These are phyloP conservation scores for Stegophylla sp. DNA, from an alignment of 2,888 invertebrate genomes.

Conservation along the genomic window DNA sequence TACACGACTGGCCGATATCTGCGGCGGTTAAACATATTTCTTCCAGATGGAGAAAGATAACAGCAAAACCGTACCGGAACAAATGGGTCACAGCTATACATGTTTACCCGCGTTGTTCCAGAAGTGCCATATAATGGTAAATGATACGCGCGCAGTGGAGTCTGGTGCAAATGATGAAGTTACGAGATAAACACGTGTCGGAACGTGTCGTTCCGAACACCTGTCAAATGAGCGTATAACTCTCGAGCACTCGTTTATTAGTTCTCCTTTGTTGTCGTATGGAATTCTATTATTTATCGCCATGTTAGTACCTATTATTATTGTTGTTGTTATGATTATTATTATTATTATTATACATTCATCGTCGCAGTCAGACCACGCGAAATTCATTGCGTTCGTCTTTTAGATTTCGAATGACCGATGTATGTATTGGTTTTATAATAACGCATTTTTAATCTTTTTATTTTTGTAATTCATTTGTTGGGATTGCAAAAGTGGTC, in stretches of 20 bases:
- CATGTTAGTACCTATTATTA: background rate
- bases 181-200: conserved; percentile 40
- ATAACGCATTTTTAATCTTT: too few relatives aligned
- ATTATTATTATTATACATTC: too few relatives aligned
- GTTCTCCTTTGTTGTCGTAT: conserved; percentile 13
- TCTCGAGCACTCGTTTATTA: conserved; percentile 14
- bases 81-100: conserved; percentile 32
- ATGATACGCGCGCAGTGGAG: background rate
- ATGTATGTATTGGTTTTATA: too few relatives aligned
- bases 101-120: background rate
- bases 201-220: conserved; percentile 48
- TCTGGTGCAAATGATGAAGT: conserved; percentile 32
- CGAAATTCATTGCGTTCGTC: background rate
- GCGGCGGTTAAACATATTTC: too few relatives aligned
- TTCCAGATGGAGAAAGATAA: background rate
- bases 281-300: conserved; percentile 28
- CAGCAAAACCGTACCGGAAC: conserved; percentile 41
- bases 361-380: background rate
- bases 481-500: too few relatives aligned
- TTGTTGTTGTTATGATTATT: background rate
- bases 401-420: too few relatives aligned
- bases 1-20: background rate
- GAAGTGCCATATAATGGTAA: conserved; percentile 23
- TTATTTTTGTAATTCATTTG: too few relatives aligned
- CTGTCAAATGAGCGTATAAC: conserved; percentile 32